Base-by-base conservation (phyloP, 2,888 invertebrate species). In the Lasioglossum zephyrum region DNA sequence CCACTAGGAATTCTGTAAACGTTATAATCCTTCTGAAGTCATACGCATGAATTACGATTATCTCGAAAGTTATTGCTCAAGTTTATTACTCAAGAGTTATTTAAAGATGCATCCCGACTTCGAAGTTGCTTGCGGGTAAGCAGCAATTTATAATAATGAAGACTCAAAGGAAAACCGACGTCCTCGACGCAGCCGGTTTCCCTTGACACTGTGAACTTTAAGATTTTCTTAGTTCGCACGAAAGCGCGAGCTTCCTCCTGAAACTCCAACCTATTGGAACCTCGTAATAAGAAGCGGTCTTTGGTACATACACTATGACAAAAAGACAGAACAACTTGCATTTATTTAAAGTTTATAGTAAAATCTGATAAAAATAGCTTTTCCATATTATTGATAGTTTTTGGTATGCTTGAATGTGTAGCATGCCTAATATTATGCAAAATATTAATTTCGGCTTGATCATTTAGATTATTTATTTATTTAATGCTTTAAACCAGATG, bases 181-280 rank as follows among this genome's bases (percentile, higher is more conserved):
- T 6, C 66, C 69, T 53, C 66, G 73, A 31, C 47, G 82, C 73
- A 73, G 60, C 90, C 73, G 36, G 88, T 87, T 89, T 84, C 86
- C 90, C 89, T 89, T 89, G 89, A 88, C 90, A 88, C 88, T 87
- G 31, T 89, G 79, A 90, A 85, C 89, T 89, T 89, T 89, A 87
- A 57, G 81, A 82, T 81, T 77, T 66, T 60, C 79, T 66, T 44
- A 31, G 18, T 76, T 73, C 69, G 60, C 18, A 16, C 73, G 70
- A 11, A 74, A 31, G 57, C 36, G 22, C 3, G 39, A 41, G 44
- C n/a, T 81, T 76, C 66, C 26, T 31, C 36, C 22, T 66, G 36
- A 41, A 63, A 13, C 39, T 47, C 49, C 41, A 44, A 36, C 36
- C 22, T 44, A 39, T 26, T 39, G 57, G 44, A 73, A 63, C 44